Evolutionary conservation across 2,888 invertebrate genomes (phyloP), one percentile per base, ranked within the genome.

Genomic region (Drosophila suboccidentalis): DNA sequence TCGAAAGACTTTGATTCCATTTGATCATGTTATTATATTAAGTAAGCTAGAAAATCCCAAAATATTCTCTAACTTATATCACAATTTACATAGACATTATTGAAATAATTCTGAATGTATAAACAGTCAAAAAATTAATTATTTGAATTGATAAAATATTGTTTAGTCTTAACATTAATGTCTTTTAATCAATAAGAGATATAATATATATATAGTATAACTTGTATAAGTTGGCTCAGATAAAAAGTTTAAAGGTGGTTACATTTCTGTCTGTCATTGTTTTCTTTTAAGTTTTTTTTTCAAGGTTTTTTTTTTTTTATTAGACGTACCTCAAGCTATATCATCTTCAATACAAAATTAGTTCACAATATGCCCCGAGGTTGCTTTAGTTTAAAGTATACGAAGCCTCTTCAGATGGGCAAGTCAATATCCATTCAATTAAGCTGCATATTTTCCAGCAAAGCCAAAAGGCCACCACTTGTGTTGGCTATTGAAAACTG

Each of bases 371-470:
- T 13, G 34, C 17, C 8, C 19, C 13, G 32, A 36, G 44, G 19
- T 36, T 50, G 50, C 11, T 22, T 34, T 44, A 19, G 22, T n/a
- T 34, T 19, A 6, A 29, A 26, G 15, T 26, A n/a, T 55, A n/a
- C 29, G 19, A 38, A 34, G 22, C 17, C 38, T 49, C 49, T 49
- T 47, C 39, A 17, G 26, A 19, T 15, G 49, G 39, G 8, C 47
- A 51, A 32, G 38, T 69, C 85, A 69, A 79, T 71, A 55, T 51
- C 58, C 63, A 74, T 71, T 82, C 80, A 85, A 85, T 81, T 77
- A 71, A 60, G 66, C 26, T 53, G 60, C 66, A 65, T 54, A 67
- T 68, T 53, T 49, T 65, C 34, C 34, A 50, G 44, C 44, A 43
- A 64, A 54, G 61, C 68, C 58, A 38, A 66, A 66, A 72, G 80